Evolutionary conservation across 2,888 invertebrate species (phyloP), one percentile per base, ranked within the genome.

Genomic region (Pheosia tremula): DNA sequence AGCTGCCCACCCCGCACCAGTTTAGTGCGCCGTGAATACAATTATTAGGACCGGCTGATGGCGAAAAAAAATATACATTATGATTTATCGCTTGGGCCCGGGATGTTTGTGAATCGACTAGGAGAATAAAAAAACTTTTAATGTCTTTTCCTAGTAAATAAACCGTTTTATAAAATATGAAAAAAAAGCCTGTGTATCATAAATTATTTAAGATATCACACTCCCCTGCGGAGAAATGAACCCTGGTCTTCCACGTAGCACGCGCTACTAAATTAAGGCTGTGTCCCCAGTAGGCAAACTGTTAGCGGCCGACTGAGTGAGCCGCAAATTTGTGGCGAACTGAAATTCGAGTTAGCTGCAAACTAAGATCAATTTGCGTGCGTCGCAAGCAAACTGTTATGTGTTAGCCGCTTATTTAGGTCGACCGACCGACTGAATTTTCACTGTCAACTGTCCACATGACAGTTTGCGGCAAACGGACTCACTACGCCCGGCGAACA

Each of bases 171-270:
- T 8, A 24, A 50, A 1, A 7, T 24, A 50, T 4, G 50, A 9
- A 13, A 13, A 49, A 49, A 49, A n/a, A 2, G 9, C 5, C 11
- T 49, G 11, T 49, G 36, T 52, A 13, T 36, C 1, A 36, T 36
- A 4, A 8, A 36, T 52, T 9, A 9, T 50, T 3, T 5, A 58
- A 52, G 41, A 24, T 11, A 52, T 3, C 65, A 24, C 24, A 24
- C 83, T 85, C 86, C 83, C 86, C 90, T 89, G 89, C 91, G 89
- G 91, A 91, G 91, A 91, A 91, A 91, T 90, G 91, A 92, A 92
- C 91, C 90, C 90, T 89, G 90, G 91, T 91, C 92, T 92, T 90
- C 90, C 90, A 90, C 90, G 91, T 91, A 90, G 91, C 90, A 92
- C 90, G 91, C 90, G 90, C 91, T 90, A 90, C 91, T 91, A 91